Evolutionary conservation across 2,113 vertebrate genomes (phyloP), one percentile per base, ranked within the genome.

Genomic region (Amia ocellicauda): DNA sequence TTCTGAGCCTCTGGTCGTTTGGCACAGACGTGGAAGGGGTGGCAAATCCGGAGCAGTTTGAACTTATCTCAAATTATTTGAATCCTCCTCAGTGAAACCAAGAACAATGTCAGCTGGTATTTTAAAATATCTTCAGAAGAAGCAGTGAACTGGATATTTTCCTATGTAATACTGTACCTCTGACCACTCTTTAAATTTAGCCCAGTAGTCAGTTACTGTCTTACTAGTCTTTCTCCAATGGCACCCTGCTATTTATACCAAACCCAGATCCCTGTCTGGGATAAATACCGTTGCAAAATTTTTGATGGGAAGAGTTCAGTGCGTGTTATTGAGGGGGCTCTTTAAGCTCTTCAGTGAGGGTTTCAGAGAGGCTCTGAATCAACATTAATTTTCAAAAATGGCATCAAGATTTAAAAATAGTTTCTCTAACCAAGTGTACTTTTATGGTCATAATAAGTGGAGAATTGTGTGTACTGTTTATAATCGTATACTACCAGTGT

Each of bases 161-260:
- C 3, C 42, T 42, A 43, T 43, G 28, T 26, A 62, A 47, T 27
- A 14, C 47, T 55, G 51, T 63, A 28, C 36, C 23, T 57, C 54
- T 41, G n/a, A 61, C 60, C 69, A 78, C 76, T 59, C 69, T 72
- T 28, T 81, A 74, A 17, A 73, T 78, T 83, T 82, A 85, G 81
- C 75, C 62, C 64, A 0, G 47, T 62, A 19, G 51, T 69, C 67
- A 7, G 42, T 61, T 79, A 74, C 72, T 73, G 80, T 74, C 80
- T 78, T 83, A 80, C 79, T 82, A 80, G 83, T 77, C 78, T 51
- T 8, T 66, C 64, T 70, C 68, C 28, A 65, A 55, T 19, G 69
- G 69, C 65, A 72, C 56, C 50, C 69, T 74, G 76, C 80, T 88
- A 86, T 86, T 85, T 81, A 76, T 86, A 85, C 71, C 31, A 57